Evolutionary conservation across 2,888 invertebrate genomes (phyloP), one percentile per base, ranked within the genome.

Genomic region (Coremacera marginata): DNA sequence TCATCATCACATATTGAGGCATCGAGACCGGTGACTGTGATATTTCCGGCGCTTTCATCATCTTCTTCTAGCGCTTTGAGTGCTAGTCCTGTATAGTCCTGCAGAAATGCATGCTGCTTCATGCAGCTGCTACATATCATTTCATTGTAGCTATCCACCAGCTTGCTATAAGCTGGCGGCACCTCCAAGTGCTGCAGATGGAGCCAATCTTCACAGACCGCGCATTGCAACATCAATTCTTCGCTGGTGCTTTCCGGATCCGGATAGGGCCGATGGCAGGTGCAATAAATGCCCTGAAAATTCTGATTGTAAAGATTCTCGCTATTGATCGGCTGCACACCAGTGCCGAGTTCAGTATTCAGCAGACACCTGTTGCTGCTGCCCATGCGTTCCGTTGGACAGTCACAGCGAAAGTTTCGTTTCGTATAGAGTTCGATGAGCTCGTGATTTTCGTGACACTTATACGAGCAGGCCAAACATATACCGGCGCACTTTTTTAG

Each of bases 141-240:
- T 91, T 98, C 97, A 72, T 92, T 91, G 86, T 93, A 95, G 63
- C 92, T 91, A 37, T 91, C 89, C 14, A 93, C 91, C 31, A 85
- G 77, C 9, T 91, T 89, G 25, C 93, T 92, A 65, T 92, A 90
- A 70, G 90, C 88, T 0, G 78, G 63, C 0, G 85, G 80, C 0
- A 80, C 82, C 65, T 83, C 75, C 80, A 96, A 90, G 88, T 96
- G 96, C 82, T 94, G 89, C 34, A 94, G 92, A 90, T 99, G 99
- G 84, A 94, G 96, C 99, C 99, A 99, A 89, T 99, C 99, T 88
- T 99, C 99, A 89, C 99, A 99, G 74, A 98, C 90, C 63, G 95
- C 91, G 86, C 99, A 99, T 87, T 99, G 99, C 70, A 98, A 93
- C 98, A 99, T 99, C 84, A 96, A 95, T 90, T 98, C 98, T 74